A percentile compares a stretch with the other conserved stretches of the same genome.
These are phyloP conservation scores for Lasioglossum vierecki DNA, from an alignment of 2,888 invertebrate species.

Conservation along the genomic window DNA sequence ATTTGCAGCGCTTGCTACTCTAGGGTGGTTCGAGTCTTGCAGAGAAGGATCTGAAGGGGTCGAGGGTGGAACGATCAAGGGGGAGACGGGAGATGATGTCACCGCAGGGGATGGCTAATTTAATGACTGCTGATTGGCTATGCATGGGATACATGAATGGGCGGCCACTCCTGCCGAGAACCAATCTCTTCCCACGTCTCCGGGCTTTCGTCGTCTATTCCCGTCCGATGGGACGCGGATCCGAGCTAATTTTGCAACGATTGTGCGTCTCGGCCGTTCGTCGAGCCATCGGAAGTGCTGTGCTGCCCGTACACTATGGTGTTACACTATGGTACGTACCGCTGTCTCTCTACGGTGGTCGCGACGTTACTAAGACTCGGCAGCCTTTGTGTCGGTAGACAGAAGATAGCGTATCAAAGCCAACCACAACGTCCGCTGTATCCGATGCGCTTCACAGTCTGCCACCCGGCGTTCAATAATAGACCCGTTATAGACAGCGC, in stretches of 20 bases:
- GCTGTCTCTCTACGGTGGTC: background rate
- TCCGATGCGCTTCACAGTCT: slow-evolving; percentile 34
- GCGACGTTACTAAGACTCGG: background rate
- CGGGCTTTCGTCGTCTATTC: slow-evolving; percentile 25
- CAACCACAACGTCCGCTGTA: background rate
- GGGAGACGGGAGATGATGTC: slow-evolving; percentile 69
- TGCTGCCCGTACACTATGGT: background rate
- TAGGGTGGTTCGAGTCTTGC: slow-evolving; percentile 17
- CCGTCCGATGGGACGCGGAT: slow-evolving; percentile 25
- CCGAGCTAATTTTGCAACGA: slow-evolving; percentile 42
- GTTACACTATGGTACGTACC: background rate
- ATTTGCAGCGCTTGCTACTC: slow-evolving; percentile 33
- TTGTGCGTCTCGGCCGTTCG: background rate
- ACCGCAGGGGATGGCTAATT: slow-evolving; percentile 78
- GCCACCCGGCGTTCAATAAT: slow-evolving; percentile 35
- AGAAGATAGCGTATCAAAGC: slow-evolving; percentile 1
- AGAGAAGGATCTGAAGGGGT: background rate
- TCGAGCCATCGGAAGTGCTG: background rate
- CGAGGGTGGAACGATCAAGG: slow-evolving; percentile 10
- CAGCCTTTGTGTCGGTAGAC: background rate
- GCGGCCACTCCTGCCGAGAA: slow-evolving; percentile 41
- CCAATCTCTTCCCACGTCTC: slow-evolving; percentile 58
- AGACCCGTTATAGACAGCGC: slow-evolving; percentile 30
- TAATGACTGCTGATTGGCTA: slow-evolving; percentile 80
- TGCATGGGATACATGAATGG: slow-evolving; percentile 70